Evolutionary conservation across 2,888 invertebrate genomes (phyloP), one percentile per base, ranked within the genome.

Genomic region (Malacosoma neustria): DNA sequence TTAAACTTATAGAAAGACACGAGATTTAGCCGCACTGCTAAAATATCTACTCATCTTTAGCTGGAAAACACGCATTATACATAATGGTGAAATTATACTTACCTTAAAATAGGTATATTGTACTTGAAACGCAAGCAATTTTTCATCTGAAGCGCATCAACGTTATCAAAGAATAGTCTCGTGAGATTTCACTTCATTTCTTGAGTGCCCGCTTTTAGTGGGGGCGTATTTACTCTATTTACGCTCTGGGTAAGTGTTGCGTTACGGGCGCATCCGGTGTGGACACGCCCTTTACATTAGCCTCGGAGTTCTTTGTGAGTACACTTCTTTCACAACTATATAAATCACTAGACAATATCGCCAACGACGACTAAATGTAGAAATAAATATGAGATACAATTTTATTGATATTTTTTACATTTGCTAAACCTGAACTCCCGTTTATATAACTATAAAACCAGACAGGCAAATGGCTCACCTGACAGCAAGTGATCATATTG

Each of bases 201-300:
- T 46, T 54, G 51, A 53, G 55, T 53, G 52, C 45, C 41, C 32
- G 53, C 61, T 61, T 57, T 63, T 57, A 61, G 52, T 48, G 47
- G 41, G 43, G 45, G 43, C 41, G 39, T 49, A 44, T 53, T 47
- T 52, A 47, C 48, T 46, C 46, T 53, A 50, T 50, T 50, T 50
- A 45, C 42, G 13, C 38, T 32, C 40, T 35, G 50, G 49, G 50
- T 54, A 54, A 57, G 58, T 55, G 55, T 60, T 52, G 51, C 57
- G 51, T 59, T 58, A 49, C 49, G 45, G 41, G 46, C 45, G 46
- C 50, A 53, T 61, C 61, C 64, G 62, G 50, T 51, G 50, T 14
- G 43, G 61, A 61, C 61, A 64, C 61, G 64, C 62, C 64, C 61
- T 56, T 48, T 57, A 54, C 61, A 63, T 63, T 61, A 63, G 57